Evolutionary conservation across 2,888 invertebrate species (phyloP).

Genomic region (Phasia obesa): DNA sequence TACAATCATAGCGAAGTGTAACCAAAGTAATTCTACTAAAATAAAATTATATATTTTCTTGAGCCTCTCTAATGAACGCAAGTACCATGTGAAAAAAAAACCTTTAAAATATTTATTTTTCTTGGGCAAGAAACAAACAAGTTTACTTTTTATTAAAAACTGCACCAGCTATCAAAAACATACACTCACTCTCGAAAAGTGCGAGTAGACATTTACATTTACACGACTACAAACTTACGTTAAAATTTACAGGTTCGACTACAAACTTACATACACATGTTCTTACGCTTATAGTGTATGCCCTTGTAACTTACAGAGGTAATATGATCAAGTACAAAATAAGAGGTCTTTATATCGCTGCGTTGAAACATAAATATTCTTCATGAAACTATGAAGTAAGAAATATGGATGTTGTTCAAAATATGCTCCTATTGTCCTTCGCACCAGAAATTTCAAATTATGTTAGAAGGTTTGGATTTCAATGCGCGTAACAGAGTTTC

Average conservation of each 20-base stretch:
- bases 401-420: too few relatives aligned
- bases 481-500: too few relatives aligned
- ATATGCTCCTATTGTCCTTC: too few relatives aligned
- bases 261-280: background rate
- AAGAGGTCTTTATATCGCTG: too few relatives aligned
- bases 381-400: too few relatives aligned
- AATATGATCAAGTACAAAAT: constrained; percentile 13
- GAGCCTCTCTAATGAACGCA: background rate
- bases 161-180: constrained; percentile 37
- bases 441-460: too few relatives aligned
- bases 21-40: too few relatives aligned
- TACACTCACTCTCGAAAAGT: background rate
- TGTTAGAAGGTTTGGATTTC: too few relatives aligned
- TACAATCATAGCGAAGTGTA: too few relatives aligned
- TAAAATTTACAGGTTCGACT: background rate
- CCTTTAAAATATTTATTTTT: constrained; percentile 13
- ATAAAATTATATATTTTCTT: too few relatives aligned
- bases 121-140: background rate
- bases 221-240: background rate
- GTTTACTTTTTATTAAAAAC: background rate
- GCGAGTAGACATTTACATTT: background rate
- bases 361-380: too few relatives aligned
- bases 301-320: constrained; percentile 34
- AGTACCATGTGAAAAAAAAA: background rate
- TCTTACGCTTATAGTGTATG: constrained; percentile 17